Evolutionary conservation across 1,140 invertebrate genomes (phyloP).

Genomic region (Mactra quadrangularis): DNA sequence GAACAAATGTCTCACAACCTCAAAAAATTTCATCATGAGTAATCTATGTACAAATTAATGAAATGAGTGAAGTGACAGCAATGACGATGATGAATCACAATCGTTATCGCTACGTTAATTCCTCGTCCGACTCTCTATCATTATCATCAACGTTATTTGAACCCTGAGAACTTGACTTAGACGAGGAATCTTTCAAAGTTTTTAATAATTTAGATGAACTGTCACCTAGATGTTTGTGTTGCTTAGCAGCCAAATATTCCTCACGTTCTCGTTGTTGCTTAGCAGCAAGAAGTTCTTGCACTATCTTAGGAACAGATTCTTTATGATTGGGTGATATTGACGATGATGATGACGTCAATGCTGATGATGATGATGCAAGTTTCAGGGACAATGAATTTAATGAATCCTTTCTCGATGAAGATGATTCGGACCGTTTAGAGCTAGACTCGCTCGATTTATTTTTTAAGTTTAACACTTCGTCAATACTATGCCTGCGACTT

Average conservation of each 20-base stretch:
- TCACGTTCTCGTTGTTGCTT: slow-evolving; percentile 50
- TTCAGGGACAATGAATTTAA: slow-evolving; percentile 8
- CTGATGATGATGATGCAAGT: not conserved
- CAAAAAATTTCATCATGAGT: too few relatives aligned
- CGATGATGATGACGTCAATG: slow-evolving; percentile 6
- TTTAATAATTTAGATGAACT: slow-evolving; percentile 16
- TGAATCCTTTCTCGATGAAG: not conserved
- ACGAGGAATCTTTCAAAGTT: slow-evolving; percentile 11
- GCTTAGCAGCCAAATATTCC: slow-evolving; percentile 27
- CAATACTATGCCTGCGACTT: slow-evolving; percentile 30
- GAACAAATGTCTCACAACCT: too few relatives aligned
- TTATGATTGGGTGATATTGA: slow-evolving; percentile 24
- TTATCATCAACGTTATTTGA: not conserved
- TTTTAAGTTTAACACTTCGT: slow-evolving; percentile 52
- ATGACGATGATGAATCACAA: not conserved
- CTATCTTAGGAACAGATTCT: slow-evolving; percentile 57
- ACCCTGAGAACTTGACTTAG: slow-evolving; percentile 34
- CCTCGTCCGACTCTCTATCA: slow-evolving; percentile 6
- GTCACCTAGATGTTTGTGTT: slow-evolving; percentile 4
- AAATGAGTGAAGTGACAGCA: too few relatives aligned
- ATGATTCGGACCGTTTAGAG: slow-evolving; percentile 5
- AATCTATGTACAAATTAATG: too few relatives aligned
- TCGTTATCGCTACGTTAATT: slow-evolving; percentile 9
- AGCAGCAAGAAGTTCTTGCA: slow-evolving; percentile 54
- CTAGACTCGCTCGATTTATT: not conserved